Evolutionary conservation across 2,797 vertebrate genomes (phyloP).

Genomic region (Gambelia wislizenii): DNA sequence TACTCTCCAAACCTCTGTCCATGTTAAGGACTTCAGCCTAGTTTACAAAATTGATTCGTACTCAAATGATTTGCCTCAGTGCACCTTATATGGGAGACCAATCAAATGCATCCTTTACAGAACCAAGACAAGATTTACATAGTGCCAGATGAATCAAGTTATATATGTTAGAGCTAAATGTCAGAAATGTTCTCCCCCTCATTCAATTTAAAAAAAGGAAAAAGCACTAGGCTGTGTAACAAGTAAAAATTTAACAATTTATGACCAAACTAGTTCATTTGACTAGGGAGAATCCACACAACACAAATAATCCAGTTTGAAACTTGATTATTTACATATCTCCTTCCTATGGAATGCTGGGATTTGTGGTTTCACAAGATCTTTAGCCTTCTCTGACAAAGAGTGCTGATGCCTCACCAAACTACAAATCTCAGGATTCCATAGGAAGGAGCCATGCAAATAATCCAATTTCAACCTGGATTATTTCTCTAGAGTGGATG

Average conservation of each 20-base stretch:
- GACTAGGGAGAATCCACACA: no score
- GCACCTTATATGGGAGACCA: neutral
- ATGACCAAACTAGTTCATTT: neutral
- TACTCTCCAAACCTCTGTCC: neutral
- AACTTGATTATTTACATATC: no score
- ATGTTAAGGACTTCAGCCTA: neutral
- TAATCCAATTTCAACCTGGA: no score
- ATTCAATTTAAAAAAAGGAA: neutral
- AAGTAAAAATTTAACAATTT: constrained; percentile 26
- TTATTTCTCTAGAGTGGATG: no score
- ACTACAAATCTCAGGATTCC: no score
- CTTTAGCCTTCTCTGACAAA: no score
- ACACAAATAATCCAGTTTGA: no score
- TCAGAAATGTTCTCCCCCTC: neutral
- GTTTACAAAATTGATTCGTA: neutral
- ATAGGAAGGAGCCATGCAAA: no score
- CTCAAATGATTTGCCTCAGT: neutral
- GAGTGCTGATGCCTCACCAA: no score
- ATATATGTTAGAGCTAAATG: neutral
- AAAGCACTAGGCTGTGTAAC: constrained; percentile 15
- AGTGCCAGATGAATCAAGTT: neutral
- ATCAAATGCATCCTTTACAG: neutral
- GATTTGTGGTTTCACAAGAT: no score
- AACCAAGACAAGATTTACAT: neutral
- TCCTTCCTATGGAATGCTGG: no score